phyloP scores from a whole-genome alignment of 2,888 invertebrate genomes.

The Caenorhabditis parvicauda region DNA sequence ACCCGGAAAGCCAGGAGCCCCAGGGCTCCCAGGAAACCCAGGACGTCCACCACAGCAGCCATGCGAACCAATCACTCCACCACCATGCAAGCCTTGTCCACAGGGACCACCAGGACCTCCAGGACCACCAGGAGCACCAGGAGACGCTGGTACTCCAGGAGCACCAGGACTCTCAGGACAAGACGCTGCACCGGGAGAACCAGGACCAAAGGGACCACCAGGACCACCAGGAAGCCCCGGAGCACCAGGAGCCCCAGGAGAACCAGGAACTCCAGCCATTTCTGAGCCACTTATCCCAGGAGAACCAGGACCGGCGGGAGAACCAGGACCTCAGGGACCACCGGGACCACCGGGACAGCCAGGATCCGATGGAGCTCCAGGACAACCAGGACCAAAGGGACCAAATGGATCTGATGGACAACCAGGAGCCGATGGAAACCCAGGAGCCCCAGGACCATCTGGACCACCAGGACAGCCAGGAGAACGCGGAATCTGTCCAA shows the following conservation, averaged over 20 bases:
- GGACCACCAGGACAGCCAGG: conserved; percentile 21
- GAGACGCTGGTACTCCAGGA: conserved; percentile 26
- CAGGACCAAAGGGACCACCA: conserved; percentile 44
- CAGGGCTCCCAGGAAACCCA: conserved; percentile 18
- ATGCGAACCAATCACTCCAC: conserved; percentile 21
- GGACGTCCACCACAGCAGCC: conserved; percentile 19
- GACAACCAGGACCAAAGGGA: conserved; percentile 10
- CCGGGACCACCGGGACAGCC: conserved; percentile 17
- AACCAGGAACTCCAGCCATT: conserved; percentile 24
- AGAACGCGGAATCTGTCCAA: conserved; percentile 12
- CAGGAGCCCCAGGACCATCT: conserved; percentile 4
- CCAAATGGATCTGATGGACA: conserved; percentile 29
- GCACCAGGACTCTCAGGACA: conserved; percentile 35
- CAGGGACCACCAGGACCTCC: conserved; percentile 17
- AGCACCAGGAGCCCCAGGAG: conserved; percentile 29
- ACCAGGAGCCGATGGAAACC: conserved; percentile 18
- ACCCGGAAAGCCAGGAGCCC: conserved; percentile 21
- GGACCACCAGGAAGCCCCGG: conserved; percentile 38
- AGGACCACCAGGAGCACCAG: conserved; percentile 12
- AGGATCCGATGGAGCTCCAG: conserved; percentile 16
- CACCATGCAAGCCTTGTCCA: conserved; percentile 22
- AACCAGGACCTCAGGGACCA: conserved; percentile 17
- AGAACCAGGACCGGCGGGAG: conserved; percentile 28
- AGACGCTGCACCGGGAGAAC: conserved; percentile 35
- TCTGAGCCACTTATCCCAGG: conserved; percentile 25